These are phyloP conservation scores for Criorhina ranunculi DNA, from an alignment of 2,888 invertebrate species.

Conservation along the genomic window DNA sequence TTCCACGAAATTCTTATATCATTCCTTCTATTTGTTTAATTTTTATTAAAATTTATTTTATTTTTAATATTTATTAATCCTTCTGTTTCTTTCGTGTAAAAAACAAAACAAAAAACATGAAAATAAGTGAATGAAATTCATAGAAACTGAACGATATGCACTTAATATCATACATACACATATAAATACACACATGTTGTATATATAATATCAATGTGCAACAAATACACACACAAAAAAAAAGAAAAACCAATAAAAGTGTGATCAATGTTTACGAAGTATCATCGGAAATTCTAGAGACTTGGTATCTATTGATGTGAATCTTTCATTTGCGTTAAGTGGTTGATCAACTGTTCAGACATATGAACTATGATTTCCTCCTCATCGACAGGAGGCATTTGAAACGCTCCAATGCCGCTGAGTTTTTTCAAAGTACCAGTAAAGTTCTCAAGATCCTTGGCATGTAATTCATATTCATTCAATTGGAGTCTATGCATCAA, in stretches of 20 bases:
- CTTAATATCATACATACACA: slow-evolving; percentile 76
- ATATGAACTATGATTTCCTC: slow-evolving; percentile 91
- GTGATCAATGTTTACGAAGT: slow-evolving; percentile 59
- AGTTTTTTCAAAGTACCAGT: slow-evolving; percentile 81
- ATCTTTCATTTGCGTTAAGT: slow-evolving; percentile 77
- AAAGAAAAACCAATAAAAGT: slow-evolving; percentile 23
- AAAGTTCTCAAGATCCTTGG: slow-evolving; percentile 81
- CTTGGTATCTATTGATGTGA: background rate
- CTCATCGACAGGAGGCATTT: slow-evolving; percentile 86
- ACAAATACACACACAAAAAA: slow-evolving; percentile 34
- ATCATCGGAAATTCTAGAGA: slow-evolving; percentile 42
- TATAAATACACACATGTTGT: slow-evolving; percentile 68
- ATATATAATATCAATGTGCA: slow-evolving; percentile 76
- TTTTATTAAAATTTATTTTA: slow-evolving; percentile 57
- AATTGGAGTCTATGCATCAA: slow-evolving; percentile 87
- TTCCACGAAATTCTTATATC: slow-evolving; percentile 60
- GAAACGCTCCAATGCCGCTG: slow-evolving; percentile 83
- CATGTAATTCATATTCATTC: slow-evolving; percentile 79
- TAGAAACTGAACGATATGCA: slow-evolving; percentile 57
- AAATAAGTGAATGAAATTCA: slow-evolving; percentile 66
- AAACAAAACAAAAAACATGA: slow-evolving; percentile 42
- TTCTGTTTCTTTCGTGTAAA: slow-evolving; percentile 76
- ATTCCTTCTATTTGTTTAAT: slow-evolving; percentile 71
- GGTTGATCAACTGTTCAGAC: slow-evolving; percentile 87
- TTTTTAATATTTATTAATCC: slow-evolving; percentile 75